Evolutionary conservation across 2,797 vertebrate species (phyloP), one percentile per base, ranked within the genome.

Genomic region (Aulostomus chinensis): DNA sequence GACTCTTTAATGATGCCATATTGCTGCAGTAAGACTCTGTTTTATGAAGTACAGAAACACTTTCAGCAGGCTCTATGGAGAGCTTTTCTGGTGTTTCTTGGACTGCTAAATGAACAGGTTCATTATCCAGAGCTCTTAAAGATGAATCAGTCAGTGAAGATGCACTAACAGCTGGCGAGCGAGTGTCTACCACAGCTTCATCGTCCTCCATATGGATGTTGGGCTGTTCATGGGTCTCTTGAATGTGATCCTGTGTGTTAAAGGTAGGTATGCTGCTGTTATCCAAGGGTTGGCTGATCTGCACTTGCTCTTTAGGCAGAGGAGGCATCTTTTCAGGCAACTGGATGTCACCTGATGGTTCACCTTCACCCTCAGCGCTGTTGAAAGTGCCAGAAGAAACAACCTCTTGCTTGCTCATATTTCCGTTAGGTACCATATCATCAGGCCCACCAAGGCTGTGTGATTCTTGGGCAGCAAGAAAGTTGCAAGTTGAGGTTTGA

Each of bases 291-390:
- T 35, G 38, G 25, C 20, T 16, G 12, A 21, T 17, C 24, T 25
- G 38, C 21, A 21, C 22, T n/a, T 66, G 25, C 11, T 68, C 26
- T 1, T 67, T 40, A 25, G 15, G 29, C 4, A 55, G 6, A 49
- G 34, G 21, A 16, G 35, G 21, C 9, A 16, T 53, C 34, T 46
- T 50, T 35, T 76, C 54, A 15, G 45, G 48, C n/a, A 53, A n/a
- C 0, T 5, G 16, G 17, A 7, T 37, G 8, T 7, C 17, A 12
- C 58, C 36, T 21, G 40, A 57, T 2, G 51, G 30, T 46, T 73
- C 68, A 17, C 26, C 11, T 3, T 66, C 48, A n/a, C 9, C 17
- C 12, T 7, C 49, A 22, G 55, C 31, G 42, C 29, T 46, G 12
- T n/a, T 17, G 7, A 58, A 38, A 38, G 70, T 51, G 36, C 17